Evolutionary conservation across 2,888 invertebrate species (phyloP), one percentile per base, ranked within the genome.

Genomic region (Drosophila greeni): DNA sequence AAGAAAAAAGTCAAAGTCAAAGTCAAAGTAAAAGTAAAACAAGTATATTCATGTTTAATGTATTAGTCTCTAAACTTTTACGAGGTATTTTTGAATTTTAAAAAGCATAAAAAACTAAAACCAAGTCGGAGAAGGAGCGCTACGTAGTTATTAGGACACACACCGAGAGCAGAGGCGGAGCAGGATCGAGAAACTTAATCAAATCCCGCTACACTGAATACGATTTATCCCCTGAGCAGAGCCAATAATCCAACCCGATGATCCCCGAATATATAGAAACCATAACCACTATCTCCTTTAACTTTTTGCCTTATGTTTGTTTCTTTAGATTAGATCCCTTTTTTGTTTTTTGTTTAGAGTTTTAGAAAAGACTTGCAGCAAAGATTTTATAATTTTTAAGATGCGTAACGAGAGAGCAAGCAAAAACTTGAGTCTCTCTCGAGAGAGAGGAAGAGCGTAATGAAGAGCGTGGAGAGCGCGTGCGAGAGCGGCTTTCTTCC

Each of bases 51-150:
- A 76, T 82, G 82, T 79, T 79, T 82, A 72, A 82, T 74, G 76
- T 84, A 76, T 82, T 79, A 82, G 82, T 79, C 53, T 79, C 31
- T 49, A 67, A 79, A 75, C 74, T 66, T 81, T 84, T 78, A 75
- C 68, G 56, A 64, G 29, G 61, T 40, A 40, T 61, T 72, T 75
- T 75, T 20, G 59, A 73, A 71, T 84, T 75, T 79, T 66, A 74
- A 47, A 29, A 47, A 14, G 59, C 55, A 69, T 66, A 39, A 47
- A 65, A 70, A 56, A 69, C 40, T 29, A 54, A 37, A 51, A 48
- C 26, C 31, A 26, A 58, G 34, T 59, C 58, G 3, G 7, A 39
- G 39, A 31, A n/a, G n/a, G 45, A 45, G 45, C 61, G 43, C 45
- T 37, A 29, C 18, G 58, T 59, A 59, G 59, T 24, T 43, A 37